Evolutionary conservation across 2,113 vertebrate genomes (phyloP), one percentile per base, ranked within the genome.

Genomic region (Panurus biarmicus): DNA sequence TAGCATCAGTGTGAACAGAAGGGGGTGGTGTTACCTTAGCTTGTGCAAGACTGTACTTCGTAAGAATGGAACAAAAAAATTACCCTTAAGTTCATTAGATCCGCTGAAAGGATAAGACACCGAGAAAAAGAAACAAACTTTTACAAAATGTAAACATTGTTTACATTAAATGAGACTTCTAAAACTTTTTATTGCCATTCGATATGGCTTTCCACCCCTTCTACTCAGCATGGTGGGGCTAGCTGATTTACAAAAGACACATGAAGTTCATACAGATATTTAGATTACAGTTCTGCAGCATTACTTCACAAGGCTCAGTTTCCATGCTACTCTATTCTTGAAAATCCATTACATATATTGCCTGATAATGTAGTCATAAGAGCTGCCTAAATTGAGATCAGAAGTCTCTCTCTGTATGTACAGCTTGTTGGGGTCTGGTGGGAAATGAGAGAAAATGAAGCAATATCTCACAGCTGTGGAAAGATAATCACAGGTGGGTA

Each of bases 21-120:
- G 98, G 97, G 98, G 98, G 97, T 97, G 97, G 36, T 98, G 94
- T 98, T 97, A 97, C 96, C 86, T 95, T 71, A 97, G 94, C 84
- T 97, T 98, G 90, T 85, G 40, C 54, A 86, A 91, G 53, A 64
- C 57, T 31, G 51, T 44, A 75, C 24, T 50, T 79, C 78, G 73
- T 72, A 77, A 82, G 66, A 84, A n/a, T 1, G 2, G 65, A 92
- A 85, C 70, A 78, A 87, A 66, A 50, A 75, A 79, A 92, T 33
- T 54, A 38, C 38, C 35, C 38, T 24, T 57, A n/a, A 53, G 84
- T 92, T 93, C 44, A 47, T 80, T 89, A 92, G 9, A 42, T 48
- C 47, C 44, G 53, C 17, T 22, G n/a, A 67, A 86, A 92, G 36
- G 74, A 76, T 71, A 75, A 77, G 44, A 53, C 35, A 45, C 11